Conservation (phyloP, 2,113 vertebrate genomes). For the Brachyhypopomus gauderio region DNA sequence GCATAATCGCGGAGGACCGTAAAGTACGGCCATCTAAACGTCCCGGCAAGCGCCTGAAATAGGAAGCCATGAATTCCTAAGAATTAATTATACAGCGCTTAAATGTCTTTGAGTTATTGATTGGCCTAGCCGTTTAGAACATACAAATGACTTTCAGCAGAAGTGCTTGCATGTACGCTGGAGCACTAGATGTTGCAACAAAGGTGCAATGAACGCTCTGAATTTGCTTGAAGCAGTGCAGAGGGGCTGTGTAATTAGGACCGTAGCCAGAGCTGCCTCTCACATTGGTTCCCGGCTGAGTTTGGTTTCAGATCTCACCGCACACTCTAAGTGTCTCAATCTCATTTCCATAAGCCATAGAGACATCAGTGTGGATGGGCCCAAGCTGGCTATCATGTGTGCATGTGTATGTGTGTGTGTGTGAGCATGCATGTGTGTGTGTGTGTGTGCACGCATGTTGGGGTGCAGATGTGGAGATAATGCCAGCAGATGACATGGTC, state of each 20-base stretch:
- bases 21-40: background rate
- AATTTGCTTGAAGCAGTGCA: background rate
- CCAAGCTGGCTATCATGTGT: background rate
- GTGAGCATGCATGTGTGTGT: conserved; percentile 3
- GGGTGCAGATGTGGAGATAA: background rate
- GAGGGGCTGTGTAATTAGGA: background rate
- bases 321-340: background rate
- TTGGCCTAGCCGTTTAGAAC: background rate
- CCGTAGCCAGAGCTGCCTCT: background rate
- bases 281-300: background rate
- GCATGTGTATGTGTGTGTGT: background rate
- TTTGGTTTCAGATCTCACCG: background rate
- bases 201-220: background rate
- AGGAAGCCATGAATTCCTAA: background rate
- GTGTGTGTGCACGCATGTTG: background rate
- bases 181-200: background rate
- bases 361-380: background rate
- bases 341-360: conserved; percentile 20
- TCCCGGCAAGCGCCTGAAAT: background rate
- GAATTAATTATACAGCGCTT: background rate
- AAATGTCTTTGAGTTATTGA: conserved; percentile 2
- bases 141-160: background rate
- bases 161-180: background rate
- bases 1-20: background rate
- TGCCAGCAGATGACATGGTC: no score